Percentiles rank a stretch among this genome's conserved stretches.
phyloP scores from a whole-genome alignment of 2,888 invertebrate species.

The Agrotis clavis region DNA sequence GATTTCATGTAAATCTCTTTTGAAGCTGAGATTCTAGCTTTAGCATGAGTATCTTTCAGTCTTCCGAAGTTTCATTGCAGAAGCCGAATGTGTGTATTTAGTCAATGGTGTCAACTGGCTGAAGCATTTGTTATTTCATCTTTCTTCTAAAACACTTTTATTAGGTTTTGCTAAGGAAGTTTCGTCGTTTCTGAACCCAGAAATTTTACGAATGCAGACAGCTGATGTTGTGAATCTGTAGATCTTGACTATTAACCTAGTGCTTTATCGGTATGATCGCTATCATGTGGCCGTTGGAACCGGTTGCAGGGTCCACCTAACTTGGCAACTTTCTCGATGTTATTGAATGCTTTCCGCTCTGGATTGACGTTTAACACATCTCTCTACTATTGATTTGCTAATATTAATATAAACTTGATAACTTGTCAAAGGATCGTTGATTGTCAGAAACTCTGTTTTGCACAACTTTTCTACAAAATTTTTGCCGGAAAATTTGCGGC shows the following conservation, averaged over 20 bases:
- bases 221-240: conserved; percentile 53
- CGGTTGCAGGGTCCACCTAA: conserved; percentile 78
- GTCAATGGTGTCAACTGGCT: background rate
- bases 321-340: conserved; percentile 83
- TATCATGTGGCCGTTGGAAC: conserved; percentile 79
- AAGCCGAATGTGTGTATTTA: background rate
- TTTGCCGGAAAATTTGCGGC: background rate
- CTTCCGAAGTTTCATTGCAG: background rate
- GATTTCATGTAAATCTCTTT: background rate
- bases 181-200: conserved; percentile 31
- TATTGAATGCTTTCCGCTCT: conserved; percentile 69
- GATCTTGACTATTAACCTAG: conserved; percentile 69
- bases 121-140: background rate
- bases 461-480: background rate
- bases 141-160: background rate
- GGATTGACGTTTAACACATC: conserved; percentile 42
- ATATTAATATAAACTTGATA: background rate
- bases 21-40: background rate
- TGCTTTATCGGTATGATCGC: conserved; percentile 77
- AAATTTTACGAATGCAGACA: conserved; percentile 46
- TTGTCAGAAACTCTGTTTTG: background rate
- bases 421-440: background rate
- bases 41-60: background rate
- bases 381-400: conserved; percentile 32
- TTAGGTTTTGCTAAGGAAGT: conserved; percentile 6